These are phyloP conservation scores for Chionis minor DNA, from an alignment of 2,113 vertebrate species.

Conservation along the genomic window DNA sequence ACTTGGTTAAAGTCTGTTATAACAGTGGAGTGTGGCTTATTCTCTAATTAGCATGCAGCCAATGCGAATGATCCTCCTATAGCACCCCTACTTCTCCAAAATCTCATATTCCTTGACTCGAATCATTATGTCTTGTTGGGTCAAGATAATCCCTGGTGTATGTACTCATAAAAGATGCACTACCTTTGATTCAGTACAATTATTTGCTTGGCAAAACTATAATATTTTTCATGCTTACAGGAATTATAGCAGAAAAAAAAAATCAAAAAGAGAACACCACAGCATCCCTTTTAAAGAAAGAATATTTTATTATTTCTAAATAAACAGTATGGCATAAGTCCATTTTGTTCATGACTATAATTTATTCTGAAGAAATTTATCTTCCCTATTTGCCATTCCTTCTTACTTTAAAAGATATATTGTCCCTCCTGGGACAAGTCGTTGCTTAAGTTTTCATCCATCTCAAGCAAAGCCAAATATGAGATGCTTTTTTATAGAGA, in stretches of 20 bases:
- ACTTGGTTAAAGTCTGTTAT: not conserved
- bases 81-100: not conserved
- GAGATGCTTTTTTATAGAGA: not conserved
- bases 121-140: not conserved
- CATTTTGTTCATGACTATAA: not conserved
- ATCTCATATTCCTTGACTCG: not conserved
- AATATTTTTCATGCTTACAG: not conserved
- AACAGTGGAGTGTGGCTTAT: not conserved
- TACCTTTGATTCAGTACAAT: not conserved
- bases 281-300: not conserved
- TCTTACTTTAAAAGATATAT: not conserved
- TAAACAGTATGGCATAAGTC: not conserved
- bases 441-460: not conserved
- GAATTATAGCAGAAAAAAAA: not conserved
- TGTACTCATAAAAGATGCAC: not conserved
- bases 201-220: not conserved
- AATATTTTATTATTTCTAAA: not conserved
- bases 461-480: not conserved
- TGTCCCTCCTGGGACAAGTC: not conserved
- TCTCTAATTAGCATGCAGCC: not conserved
- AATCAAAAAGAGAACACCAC: not conserved
- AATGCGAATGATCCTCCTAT: not conserved
- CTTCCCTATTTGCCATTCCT: not conserved
- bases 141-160: not conserved
- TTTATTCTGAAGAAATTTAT: not conserved